Conservation (phyloP, 2,113 vertebrate genomes). For the Rhinogobius similis region DNA sequence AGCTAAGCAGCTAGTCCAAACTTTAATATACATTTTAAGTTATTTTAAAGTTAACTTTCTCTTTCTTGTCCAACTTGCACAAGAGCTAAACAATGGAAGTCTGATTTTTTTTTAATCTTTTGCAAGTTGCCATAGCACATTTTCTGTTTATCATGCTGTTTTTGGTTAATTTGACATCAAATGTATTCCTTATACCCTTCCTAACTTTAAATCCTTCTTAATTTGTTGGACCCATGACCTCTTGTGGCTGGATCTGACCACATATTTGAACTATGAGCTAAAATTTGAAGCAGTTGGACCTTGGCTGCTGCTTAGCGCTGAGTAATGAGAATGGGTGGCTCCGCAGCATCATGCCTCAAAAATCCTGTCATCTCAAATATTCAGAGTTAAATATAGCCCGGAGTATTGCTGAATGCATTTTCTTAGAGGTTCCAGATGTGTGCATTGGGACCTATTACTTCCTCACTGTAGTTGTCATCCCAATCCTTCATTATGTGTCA, state of each 20-base stretch:
- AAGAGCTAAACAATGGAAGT: not conserved
- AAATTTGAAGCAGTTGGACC: slow-evolving; percentile 6
- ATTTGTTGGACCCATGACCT: not conserved
- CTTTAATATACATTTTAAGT: no score
- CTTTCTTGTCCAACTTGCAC: no score
- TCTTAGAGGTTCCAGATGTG: slow-evolving; percentile 69
- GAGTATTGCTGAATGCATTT: slow-evolving; percentile 59
- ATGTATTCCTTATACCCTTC: not conserved
- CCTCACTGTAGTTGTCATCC: slow-evolving; percentile 30
- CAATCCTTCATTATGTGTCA: slow-evolving; percentile 47
- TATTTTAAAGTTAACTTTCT: no score
- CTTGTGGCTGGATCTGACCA: not conserved
- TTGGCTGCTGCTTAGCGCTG: slow-evolving; percentile 34
- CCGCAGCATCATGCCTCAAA: slow-evolving; percentile 50
- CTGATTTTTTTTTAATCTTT: not conserved
- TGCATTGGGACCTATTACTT: slow-evolving; percentile 33
- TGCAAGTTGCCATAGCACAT: no score
- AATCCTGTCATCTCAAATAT: slow-evolving; percentile 41
- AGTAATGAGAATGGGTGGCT: slow-evolving; percentile 35
- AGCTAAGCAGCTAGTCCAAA: no score
- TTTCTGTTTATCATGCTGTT: no score
- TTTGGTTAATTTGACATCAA: not conserved
- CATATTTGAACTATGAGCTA: slow-evolving; percentile 1
- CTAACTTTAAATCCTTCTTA: not conserved
- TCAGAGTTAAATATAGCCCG: slow-evolving; percentile 68